Evolutionary conservation across 2,113 vertebrate genomes (phyloP), one percentile per base, ranked within the genome.

Genomic region (Vidua macroura): DNA sequence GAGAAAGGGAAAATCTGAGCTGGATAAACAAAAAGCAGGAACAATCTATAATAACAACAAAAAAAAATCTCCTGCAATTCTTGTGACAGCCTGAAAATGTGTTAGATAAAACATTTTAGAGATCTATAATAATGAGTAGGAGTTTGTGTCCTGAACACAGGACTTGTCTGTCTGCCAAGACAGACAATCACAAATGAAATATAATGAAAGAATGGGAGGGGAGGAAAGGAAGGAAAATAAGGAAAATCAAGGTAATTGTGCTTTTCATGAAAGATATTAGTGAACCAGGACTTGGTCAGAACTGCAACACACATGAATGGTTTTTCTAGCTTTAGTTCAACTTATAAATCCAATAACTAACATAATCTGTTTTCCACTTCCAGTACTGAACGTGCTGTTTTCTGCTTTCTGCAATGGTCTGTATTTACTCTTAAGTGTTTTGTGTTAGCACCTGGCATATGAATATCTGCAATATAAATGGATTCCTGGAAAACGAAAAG

Each of bases 51-150:
- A 69, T 28, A 86, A 33, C 33, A 37, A 62, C 33, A 37, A 62
- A 39, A 35, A 78, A 85, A 86, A 70, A 24, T 52, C 14, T 76
- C 51, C 53, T 69, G 35, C 43, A 67, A 56, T 44, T 28, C 43
- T 89, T 74, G 21, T 83, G 62, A 73, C 66, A 87, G 63, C n/a
- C 51, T 80, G 82, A 33, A 89, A 91, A 86, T 77, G 19, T 83
- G 76, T 81, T 62, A 96, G 39, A 90, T 59, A 84, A 92, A 94
- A 89, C 33, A 53, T 83, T 83, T 83, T 49, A 52, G 78, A 69
- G 33, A 39, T 73, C 55, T 86, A 12, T 75, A 81, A 81, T 81
- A 88, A 86, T 17, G 64, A 80, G 59, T 73, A 85, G 67, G 63
- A 90, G 67, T 86, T 72, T 87, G 41, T 87, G 67, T 76, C 67